Conservation (phyloP, 2,797 vertebrate genomes). For the Syngnathus acus region DNA sequence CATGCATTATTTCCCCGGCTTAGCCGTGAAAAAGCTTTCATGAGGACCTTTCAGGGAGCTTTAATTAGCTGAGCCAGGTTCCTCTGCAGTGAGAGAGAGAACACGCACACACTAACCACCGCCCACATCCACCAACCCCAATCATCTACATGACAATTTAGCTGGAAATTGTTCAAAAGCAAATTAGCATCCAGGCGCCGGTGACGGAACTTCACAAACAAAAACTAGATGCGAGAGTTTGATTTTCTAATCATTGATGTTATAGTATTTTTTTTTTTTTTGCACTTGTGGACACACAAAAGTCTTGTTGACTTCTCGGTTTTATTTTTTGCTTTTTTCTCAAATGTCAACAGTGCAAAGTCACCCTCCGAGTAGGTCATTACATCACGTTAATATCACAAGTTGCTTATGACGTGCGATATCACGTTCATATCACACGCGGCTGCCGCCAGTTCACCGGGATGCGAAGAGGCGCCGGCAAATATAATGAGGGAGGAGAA, state of each 20-base stretch:
- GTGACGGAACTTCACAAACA: not conserved
- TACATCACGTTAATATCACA: constrained; percentile 34
- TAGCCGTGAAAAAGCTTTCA: constrained; percentile 27
- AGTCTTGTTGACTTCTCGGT: constrained; percentile 15
- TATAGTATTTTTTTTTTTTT: not conserved
- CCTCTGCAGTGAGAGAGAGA: constrained; percentile 18
- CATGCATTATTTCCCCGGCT: constrained; percentile 44
- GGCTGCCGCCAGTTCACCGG: not conserved
- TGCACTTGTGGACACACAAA: not conserved
- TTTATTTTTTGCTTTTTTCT: constrained; percentile 36
- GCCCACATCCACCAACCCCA: not conserved
- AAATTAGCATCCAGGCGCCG: not conserved
- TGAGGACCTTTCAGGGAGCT: constrained; percentile 31
- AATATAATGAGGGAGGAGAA: constrained; percentile 29
- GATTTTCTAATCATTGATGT: not conserved
- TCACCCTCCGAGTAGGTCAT: constrained; percentile 32
- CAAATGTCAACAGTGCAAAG: constrained; percentile 41
- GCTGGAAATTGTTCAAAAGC: not conserved
- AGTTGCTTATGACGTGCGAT: constrained; percentile 12
- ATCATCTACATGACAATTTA: constrained; percentile 5
- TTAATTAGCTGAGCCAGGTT: constrained; percentile 50
- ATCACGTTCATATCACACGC: constrained; percentile 1
- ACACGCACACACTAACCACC: constrained; percentile 7
- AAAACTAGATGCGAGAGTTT: not conserved
- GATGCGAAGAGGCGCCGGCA: constrained; percentile 13